A percentile compares a stretch with the other conserved stretches of the same genome.
Evolutionary conservation across 2,113 vertebrate genomes (phyloP).

Genomic region (Sardina pilchardus): DNA sequence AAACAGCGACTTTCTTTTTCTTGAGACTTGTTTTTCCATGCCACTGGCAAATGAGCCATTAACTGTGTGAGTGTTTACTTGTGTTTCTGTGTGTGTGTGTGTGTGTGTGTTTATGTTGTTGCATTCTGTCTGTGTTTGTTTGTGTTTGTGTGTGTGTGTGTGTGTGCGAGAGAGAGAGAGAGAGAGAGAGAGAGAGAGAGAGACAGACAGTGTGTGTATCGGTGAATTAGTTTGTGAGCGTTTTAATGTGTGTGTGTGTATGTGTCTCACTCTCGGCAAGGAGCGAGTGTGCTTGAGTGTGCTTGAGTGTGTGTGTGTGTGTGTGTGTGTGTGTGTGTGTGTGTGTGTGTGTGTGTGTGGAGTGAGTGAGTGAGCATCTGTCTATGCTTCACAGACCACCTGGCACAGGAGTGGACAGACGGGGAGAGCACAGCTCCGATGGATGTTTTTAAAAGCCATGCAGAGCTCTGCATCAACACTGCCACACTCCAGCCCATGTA

Average conservation of each 20-base stretch:
- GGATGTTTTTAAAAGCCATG: background rate
- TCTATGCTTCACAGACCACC: constrained; percentile 16
- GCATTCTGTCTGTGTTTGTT: background rate
- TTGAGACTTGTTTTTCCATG: too few species aligned
- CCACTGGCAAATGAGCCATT: background rate
- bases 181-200: too few species aligned
- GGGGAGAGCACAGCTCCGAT: background rate
- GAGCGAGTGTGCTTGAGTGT: background rate
- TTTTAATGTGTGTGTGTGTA: background rate
- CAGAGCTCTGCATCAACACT: background rate
- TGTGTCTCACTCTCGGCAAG: background rate
- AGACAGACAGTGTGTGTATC: too few species aligned
- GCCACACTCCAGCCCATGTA: background rate
- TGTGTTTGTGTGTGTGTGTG: background rate
- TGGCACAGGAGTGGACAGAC: constrained; percentile 10
- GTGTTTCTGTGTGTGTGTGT: background rate
- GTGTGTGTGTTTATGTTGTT: background rate
- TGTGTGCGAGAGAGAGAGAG: too few species aligned
- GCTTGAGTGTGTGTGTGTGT: too few species aligned
- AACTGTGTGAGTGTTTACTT: background rate
- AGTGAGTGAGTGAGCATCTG: background rate
- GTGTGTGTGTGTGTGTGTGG: background rate
- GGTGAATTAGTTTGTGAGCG: too few species aligned
- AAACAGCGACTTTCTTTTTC: too few species aligned
- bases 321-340: too few species aligned